A percentile compares a stretch with the other conserved stretches of the same genome.
Evolutionary conservation across 2,113 vertebrate genomes (phyloP).

Genomic region (Dolichotis patagonum): DNA sequence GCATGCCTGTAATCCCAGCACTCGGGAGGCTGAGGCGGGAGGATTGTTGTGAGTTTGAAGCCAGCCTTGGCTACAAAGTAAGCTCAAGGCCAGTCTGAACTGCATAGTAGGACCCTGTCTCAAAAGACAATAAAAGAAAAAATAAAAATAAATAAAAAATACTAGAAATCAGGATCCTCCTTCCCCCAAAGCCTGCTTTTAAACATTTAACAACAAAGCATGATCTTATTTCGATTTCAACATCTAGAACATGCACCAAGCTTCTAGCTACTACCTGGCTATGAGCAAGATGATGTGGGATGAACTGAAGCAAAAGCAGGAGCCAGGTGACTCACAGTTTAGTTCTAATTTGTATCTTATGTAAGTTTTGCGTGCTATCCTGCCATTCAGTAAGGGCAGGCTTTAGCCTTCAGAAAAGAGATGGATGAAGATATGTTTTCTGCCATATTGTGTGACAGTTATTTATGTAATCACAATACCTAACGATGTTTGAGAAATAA

Average conservation of each 20-base stretch:
- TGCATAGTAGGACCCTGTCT: too few species aligned
- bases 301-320: not conserved
- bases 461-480: not conserved
- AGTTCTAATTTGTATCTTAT: not conserved
- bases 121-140: not conserved
- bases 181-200: not conserved
- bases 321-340: not conserved
- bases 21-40: too few species aligned
- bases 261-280: not conserved
- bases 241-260: not conserved
- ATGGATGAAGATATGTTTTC: not conserved
- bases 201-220: not conserved
- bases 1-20: too few species aligned
- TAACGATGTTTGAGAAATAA: not conserved
- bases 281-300: not conserved
- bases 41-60: too few species aligned
- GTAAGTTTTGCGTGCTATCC: not conserved
- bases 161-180: not conserved
- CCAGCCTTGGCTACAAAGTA: too few species aligned
- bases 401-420: not conserved
- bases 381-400: too few species aligned
- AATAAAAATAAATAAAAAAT: not conserved
- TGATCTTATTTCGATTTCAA: not conserved
- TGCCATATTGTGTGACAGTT: not conserved
- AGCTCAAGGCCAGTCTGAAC: too few species aligned